phyloP scores from a whole-genome alignment of 1,140 invertebrate species.

The Contarinia nasturtii region DNA sequence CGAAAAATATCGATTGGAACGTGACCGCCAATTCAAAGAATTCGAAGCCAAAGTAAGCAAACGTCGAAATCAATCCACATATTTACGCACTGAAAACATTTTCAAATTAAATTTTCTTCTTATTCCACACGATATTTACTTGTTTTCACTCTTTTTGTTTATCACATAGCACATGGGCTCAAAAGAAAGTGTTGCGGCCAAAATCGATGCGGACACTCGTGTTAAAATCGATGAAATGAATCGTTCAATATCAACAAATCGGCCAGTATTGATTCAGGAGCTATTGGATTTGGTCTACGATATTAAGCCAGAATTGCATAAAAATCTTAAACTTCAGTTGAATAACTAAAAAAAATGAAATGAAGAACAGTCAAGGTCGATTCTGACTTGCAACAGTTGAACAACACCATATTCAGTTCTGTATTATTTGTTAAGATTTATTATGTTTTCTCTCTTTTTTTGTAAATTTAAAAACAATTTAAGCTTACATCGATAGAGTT shows the following conservation, averaged over 20 bases:
- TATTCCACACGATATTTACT: background rate
- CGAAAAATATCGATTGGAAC: conserved; percentile 80
- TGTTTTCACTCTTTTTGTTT: background rate
- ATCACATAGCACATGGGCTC: conserved; percentile 67
- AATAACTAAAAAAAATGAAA: background rate
- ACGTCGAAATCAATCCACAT: too few species aligned
- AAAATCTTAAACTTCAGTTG: conserved; percentile 33
- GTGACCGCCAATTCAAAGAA: conserved; percentile 74
- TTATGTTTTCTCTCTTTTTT: too few species aligned
- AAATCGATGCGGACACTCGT: conserved; percentile 65
- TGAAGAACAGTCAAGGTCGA: too few species aligned
- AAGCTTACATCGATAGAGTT: too few species aligned
- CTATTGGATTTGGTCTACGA: conserved; percentile 64
- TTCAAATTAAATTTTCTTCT: background rate
- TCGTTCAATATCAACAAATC: conserved; percentile 42
- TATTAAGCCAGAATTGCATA: conserved; percentile 69
- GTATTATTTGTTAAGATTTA: too few species aligned
- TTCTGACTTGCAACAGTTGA: too few species aligned
- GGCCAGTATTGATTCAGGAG: conserved; percentile 59
- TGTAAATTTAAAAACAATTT: too few species aligned
- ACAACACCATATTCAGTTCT: too few species aligned
- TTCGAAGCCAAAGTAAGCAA: conserved; percentile 61
- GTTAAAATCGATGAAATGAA: conserved; percentile 71
- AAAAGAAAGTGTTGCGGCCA: conserved; percentile 63
- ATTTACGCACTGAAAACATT: too few species aligned